Conservation (phyloP, 2,888 invertebrate species). For the Phaedon cochleariae region DNA sequence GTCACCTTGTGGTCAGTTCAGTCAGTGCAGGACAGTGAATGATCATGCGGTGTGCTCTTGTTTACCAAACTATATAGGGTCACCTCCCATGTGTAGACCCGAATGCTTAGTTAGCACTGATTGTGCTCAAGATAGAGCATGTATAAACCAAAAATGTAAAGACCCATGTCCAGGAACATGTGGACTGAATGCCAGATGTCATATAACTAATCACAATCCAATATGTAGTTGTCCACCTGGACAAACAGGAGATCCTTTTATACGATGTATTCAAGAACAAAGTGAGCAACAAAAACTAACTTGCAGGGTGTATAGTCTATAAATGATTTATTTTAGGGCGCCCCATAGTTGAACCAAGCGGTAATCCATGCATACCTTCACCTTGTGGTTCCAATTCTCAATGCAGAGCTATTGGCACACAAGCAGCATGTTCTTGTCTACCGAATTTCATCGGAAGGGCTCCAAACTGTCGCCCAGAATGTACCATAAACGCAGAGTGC, state of each 20-base stretch:
- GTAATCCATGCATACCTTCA: conserved; percentile 81
- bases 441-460: conserved; percentile 82
- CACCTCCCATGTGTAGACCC: conserved; percentile 78
- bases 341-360: conserved; percentile 65
- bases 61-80: conserved; percentile 78
- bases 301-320: background rate
- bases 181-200: conserved; percentile 81
- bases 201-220: conserved; percentile 86
- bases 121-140: conserved; percentile 82
- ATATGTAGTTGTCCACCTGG: conserved; percentile 82
- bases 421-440: conserved; percentile 82
- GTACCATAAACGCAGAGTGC: conserved; percentile 85
- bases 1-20: conserved; percentile 83
- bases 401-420: conserved; percentile 79
- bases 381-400: conserved; percentile 87
- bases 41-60: conserved; percentile 85
- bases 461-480: conserved; percentile 87
- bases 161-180: conserved; percentile 88
- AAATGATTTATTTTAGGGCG: conserved; percentile 62
- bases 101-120: conserved; percentile 87
- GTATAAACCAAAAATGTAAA: conserved; percentile 80
- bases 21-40: conserved; percentile 76
- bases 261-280: conserved; percentile 73
- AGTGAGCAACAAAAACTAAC: conserved; percentile 34
- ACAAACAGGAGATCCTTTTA: conserved; percentile 83